Conservation (phyloP, 2,113 vertebrate species). For the Probosciger aterrimus region DNA sequence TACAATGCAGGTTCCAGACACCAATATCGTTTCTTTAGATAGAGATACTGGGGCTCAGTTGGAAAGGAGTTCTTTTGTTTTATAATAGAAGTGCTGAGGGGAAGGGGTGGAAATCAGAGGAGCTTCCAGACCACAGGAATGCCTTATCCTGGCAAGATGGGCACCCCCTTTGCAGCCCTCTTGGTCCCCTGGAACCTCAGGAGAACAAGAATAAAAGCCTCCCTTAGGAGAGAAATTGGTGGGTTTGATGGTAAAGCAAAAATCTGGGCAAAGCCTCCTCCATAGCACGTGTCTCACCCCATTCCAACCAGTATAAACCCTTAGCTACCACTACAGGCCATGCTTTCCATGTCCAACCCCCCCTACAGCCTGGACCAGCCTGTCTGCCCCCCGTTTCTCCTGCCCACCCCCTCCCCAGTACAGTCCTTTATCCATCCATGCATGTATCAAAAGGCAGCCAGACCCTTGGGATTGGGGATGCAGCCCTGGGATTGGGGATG, state of each 20-base stretch:
- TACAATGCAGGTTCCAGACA: constrained; percentile 63
- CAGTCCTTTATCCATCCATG: constrained; percentile 35
- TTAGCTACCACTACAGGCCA: constrained; percentile 6
- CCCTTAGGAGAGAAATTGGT: not conserved
- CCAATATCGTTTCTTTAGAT: constrained; percentile 52
- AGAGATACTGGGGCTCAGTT: constrained; percentile 42
- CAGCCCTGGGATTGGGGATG: not conserved
- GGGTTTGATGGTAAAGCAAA: not conserved
- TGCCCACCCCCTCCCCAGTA: not conserved
- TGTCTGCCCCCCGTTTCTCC: not conserved
- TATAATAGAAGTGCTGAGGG: not conserved
- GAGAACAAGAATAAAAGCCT: not conserved
- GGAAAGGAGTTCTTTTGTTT: not conserved
- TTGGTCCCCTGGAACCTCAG: not conserved
- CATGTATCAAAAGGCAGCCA: not conserved
- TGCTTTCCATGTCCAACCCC: not conserved
- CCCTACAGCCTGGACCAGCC: not conserved
- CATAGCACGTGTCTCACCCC: not conserved
- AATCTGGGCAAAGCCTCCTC: not conserved
- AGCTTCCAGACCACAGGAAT: not conserved
- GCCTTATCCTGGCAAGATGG: not conserved
- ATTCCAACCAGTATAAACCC: not conserved
- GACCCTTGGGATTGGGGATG: not conserved
- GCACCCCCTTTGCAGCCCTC: not conserved
- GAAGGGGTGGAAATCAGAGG: not conserved